Percentiles rank a stretch among this genome's conserved stretches.
Evolutionary conservation across 2,797 vertebrate genomes (phyloP).

Genomic region (Cuniculus paca): DNA sequence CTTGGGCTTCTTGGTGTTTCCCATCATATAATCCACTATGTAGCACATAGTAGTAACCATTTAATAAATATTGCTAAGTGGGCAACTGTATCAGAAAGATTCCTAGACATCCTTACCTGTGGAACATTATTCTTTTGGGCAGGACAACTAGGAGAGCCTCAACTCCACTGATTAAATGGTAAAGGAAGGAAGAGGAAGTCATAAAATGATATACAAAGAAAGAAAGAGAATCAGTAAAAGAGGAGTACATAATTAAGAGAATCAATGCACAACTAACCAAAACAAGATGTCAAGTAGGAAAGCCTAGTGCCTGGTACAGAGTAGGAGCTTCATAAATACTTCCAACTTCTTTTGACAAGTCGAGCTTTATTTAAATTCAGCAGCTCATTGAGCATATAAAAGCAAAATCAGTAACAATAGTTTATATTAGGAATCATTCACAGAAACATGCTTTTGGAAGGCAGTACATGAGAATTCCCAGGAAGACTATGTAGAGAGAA

Average conservation of each 20-base stretch:
- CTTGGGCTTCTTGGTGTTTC: neutral
- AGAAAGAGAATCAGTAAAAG: neutral
- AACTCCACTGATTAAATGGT: neutral
- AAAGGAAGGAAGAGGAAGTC: neutral
- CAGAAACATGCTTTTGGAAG: slow-evolving; percentile 29
- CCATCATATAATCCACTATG: neutral
- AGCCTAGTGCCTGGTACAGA: neutral
- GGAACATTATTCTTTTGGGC: neutral
- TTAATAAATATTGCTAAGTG: neutral
- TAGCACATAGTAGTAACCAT: neutral
- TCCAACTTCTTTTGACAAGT: neutral
- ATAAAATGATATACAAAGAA: neutral
- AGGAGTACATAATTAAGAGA: neutral
- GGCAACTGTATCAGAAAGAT: neutral
- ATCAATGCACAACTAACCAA: slow-evolving; percentile 34
- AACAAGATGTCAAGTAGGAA: slow-evolving; percentile 33
- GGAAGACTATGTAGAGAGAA: neutral
- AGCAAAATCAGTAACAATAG: neutral
- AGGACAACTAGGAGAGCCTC: neutral
- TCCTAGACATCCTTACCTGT: neutral
- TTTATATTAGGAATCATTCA: slow-evolving; percentile 2
- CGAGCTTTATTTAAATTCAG: slow-evolving; percentile 32
- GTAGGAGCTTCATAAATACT: slow-evolving; percentile 6
- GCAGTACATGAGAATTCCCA: neutral
- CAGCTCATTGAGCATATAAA: slow-evolving; percentile 48